phyloP scores from a whole-genome alignment of 2,113 vertebrate genomes.

The Spea bombifrons region DNA sequence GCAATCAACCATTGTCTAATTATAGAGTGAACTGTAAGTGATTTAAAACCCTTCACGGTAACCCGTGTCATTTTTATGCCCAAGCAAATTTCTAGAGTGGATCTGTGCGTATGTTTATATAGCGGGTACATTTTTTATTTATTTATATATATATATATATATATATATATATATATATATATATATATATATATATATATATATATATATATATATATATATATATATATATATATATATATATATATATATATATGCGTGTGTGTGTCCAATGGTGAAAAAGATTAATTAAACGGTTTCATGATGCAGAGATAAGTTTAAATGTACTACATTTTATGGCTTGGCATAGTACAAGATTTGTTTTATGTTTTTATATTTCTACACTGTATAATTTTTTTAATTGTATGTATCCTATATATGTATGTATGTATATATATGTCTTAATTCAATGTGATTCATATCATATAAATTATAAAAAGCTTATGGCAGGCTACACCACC shows the following conservation, averaged over 20 bases:
- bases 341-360: not conserved
- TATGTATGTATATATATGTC: too few species aligned
- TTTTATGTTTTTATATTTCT: slow-evolving; percentile 10
- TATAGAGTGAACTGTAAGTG: slow-evolving; percentile 37
- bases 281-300: slow-evolving; percentile 9
- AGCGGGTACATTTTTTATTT: not conserved
- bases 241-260: not conserved
- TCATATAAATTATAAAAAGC: too few species aligned
- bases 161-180: too few species aligned
- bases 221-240: too few species aligned
- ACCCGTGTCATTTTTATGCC: slow-evolving; percentile 34
- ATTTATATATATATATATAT: too few species aligned
- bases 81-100: slow-evolving; percentile 8
- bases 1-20: slow-evolving; percentile 48
- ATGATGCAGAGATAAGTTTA: slow-evolving; percentile 24
- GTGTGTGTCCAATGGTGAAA: not conserved
- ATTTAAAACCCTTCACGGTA: slow-evolving; percentile 33
- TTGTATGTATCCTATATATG: too few species aligned
- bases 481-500: too few species aligned
- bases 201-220: too few species aligned
- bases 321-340: slow-evolving; percentile 21
- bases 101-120: slow-evolving; percentile 28
- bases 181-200: too few species aligned
- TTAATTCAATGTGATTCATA: too few species aligned
- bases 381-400: too few species aligned